Percentiles rank a stretch among this genome's conserved stretches.
Conservation (phyloP, 2,113 vertebrate genomes). For the Oceanites oceanicus region DNA sequence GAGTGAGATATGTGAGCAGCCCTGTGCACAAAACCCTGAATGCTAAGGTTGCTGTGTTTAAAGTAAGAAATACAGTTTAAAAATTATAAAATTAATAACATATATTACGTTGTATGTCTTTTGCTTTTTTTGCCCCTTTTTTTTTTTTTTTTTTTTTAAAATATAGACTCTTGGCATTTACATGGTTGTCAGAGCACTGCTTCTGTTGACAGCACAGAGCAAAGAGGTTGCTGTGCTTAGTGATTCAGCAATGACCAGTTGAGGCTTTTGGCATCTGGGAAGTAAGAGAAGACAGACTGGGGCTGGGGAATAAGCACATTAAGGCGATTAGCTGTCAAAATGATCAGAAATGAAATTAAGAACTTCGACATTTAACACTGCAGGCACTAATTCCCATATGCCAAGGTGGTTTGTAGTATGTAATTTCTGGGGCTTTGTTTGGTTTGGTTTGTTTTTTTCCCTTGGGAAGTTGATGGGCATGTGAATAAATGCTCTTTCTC, state of each 20-base stretch:
- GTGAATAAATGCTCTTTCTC: neutral
- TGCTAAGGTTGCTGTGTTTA: neutral
- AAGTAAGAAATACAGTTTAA: neutral
- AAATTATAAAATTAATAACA: neutral
- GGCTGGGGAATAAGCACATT: neutral
- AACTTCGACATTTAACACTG: constrained; percentile 18
- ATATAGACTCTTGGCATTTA: neutral
- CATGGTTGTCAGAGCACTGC: neutral
- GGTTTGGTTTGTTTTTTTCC: neutral
- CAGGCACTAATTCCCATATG: constrained; percentile 11
- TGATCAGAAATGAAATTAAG: neutral
- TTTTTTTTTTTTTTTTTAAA: no score
- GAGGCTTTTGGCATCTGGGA: neutral
- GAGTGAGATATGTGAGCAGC: neutral
- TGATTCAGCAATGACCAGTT: neutral
- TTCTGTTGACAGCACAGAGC: neutral
- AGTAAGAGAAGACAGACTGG: neutral
- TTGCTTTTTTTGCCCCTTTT: neutral
- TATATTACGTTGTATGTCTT: neutral
- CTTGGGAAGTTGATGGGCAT: neutral
- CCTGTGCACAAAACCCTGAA: neutral
- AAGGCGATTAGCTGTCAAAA: constrained; percentile 41
- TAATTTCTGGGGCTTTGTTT: neutral
- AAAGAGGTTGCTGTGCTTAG: neutral
- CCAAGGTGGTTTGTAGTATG: neutral